Conservation (phyloP, 2,888 invertebrate species). For the Leptinotarsa juncta region DNA sequence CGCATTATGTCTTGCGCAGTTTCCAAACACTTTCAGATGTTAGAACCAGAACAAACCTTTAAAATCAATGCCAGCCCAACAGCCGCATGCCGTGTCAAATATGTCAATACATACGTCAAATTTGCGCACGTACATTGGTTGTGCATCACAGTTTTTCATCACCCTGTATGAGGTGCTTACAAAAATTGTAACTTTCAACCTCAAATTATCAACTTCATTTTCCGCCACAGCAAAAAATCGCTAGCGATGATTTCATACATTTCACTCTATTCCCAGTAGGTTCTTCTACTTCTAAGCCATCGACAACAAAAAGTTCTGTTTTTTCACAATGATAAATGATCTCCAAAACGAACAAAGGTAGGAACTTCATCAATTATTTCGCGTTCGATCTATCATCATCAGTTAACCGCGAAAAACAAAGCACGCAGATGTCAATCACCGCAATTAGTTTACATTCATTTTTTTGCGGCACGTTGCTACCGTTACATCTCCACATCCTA, state of each 20-base stretch:
- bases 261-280: neutral
- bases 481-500: slow-evolving; percentile 9
- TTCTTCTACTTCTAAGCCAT: neutral
- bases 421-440: slow-evolving; percentile 15
- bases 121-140: too few species aligned
- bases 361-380: slow-evolving; percentile 2
- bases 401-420: slow-evolving; percentile 15
- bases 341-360: slow-evolving; percentile 11
- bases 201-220: too few species aligned
- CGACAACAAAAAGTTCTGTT: neutral
- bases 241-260: neutral
- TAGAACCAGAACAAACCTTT: too few species aligned
- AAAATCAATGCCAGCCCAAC: too few species aligned
- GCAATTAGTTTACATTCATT: slow-evolving; percentile 5
- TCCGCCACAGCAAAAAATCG: too few species aligned
- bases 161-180: too few species aligned
- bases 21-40: too few species aligned
- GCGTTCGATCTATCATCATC: slow-evolving; percentile 1
- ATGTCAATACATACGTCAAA: too few species aligned
- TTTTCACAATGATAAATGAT: slow-evolving; percentile 7
- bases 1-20: too few species aligned
- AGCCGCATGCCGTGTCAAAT: too few species aligned
- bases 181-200: too few species aligned
- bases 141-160: too few species aligned
- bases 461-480: neutral